phyloP scores from a whole-genome alignment of 2,888 invertebrate genomes.

The Troilus luridus region DNA sequence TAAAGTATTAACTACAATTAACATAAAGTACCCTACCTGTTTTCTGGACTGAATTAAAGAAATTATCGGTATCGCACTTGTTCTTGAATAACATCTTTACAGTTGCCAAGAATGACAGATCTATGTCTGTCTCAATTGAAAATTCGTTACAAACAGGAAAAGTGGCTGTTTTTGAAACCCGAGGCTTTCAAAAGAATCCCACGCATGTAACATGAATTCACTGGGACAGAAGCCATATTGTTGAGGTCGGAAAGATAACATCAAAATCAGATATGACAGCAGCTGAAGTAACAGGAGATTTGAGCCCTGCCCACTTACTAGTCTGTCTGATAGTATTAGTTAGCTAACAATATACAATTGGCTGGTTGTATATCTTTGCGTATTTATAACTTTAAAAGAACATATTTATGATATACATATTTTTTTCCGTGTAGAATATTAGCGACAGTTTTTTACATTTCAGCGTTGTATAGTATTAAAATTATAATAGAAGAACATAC shows the following conservation, averaged over 20 bases:
- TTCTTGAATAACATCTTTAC: neutral
- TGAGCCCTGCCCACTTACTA: neutral
- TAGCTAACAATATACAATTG: neutral
- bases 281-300: slow-evolving; percentile 41
- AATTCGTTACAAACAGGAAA: neutral
- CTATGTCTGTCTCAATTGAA: neutral
- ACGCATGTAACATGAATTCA: slow-evolving; percentile 40
- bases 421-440: too few species aligned
- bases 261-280: slow-evolving; percentile 38
- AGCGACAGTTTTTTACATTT: too few species aligned
- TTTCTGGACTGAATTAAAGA: too few species aligned
- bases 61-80: neutral
- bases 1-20: too few species aligned
- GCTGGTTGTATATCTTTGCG: too few species aligned
- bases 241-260: neutral
- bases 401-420: too few species aligned
- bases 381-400: too few species aligned
- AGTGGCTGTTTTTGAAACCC: slow-evolving; percentile 17
- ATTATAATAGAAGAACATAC: too few species aligned
- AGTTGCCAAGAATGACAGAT: neutral
- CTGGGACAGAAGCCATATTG: slow-evolving; percentile 37
- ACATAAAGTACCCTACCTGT: too few species aligned
- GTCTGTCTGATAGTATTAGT: neutral
- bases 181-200: neutral
- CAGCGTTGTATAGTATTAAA: too few species aligned